Evolutionary conservation across 2,113 vertebrate genomes (phyloP).

Genomic region (Rhinogobius similis): DNA sequence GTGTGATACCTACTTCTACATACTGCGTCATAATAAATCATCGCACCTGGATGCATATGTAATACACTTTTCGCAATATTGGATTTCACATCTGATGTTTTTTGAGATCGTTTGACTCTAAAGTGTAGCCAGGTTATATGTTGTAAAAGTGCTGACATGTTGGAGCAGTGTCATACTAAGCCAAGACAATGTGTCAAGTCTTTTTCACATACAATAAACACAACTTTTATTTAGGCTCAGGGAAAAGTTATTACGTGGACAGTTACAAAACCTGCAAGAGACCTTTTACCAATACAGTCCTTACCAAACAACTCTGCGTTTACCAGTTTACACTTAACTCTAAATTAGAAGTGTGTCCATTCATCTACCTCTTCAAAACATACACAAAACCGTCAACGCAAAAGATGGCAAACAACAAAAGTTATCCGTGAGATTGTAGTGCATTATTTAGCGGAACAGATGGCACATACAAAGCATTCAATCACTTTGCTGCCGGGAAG

Average conservation of each 20-base stretch:
- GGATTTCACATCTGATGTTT: neutral
- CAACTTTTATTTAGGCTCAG: too few relatives aligned
- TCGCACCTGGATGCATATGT: too few relatives aligned
- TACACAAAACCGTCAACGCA: conserved; percentile 12
- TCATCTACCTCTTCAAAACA: conserved; percentile 12
- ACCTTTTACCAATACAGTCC: too few relatives aligned
- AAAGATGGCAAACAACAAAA: conserved; percentile 16
- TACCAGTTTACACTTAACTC: conserved; percentile 15
- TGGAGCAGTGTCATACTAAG: too few relatives aligned
- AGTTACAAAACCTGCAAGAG: too few relatives aligned
- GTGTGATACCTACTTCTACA: too few relatives aligned
- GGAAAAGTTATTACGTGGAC: too few relatives aligned
- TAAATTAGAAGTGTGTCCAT: conserved; percentile 12
- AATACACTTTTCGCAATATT: too few relatives aligned
- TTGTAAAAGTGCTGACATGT: neutral
- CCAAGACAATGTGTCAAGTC: too few relatives aligned
- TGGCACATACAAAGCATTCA: conserved; percentile 32
- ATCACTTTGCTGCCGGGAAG: conserved; percentile 39
- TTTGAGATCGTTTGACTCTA: neutral
- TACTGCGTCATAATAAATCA: too few relatives aligned
- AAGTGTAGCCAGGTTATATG: neutral
- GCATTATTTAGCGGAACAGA: conserved; percentile 40
- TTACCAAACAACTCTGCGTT: too few relatives aligned
- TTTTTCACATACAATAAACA: too few relatives aligned
- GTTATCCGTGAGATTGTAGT: conserved; percentile 20